Conservation (phyloP, 2,113 vertebrate genomes). For the Crypturellus undulatus region DNA sequence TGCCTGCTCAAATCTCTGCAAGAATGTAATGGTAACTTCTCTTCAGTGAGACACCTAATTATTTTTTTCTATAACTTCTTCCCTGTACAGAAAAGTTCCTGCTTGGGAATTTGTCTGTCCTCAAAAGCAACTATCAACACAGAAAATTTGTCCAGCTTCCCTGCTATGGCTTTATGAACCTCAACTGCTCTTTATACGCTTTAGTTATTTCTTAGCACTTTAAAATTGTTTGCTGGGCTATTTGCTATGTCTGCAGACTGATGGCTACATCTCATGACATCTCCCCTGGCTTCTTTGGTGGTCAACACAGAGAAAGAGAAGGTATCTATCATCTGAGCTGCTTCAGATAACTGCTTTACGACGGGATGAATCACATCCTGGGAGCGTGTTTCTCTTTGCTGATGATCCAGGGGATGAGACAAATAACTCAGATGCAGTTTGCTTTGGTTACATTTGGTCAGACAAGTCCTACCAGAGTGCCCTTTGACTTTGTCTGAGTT, state of each 20-base stretch:
- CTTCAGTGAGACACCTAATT: rapidly evolving
- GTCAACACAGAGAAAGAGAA: neutral
- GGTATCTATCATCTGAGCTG: neutral
- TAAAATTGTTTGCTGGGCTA: neutral
- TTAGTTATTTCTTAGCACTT: neutral
- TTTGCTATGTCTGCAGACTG: neutral
- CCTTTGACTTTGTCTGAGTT: neutral
- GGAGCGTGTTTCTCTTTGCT: neutral
- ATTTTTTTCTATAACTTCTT: neutral
- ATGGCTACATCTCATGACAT: neutral
- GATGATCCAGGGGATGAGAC: neutral
- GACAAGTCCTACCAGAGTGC: neutral
- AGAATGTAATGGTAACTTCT: neutral
- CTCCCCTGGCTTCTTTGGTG: neutral
- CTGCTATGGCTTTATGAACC: neutral
- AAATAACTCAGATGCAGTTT: rapidly evolving
- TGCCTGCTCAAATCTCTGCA: neutral
- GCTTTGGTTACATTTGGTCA: rapidly evolving
- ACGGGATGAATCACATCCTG: neutral
- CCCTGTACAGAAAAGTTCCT: neutral
- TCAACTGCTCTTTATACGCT: neutral
- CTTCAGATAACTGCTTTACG: neutral
- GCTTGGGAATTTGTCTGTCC: neutral
- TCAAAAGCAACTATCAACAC: neutral
- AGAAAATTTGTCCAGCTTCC: neutral